Base-by-base conservation (phyloP, 1,140 invertebrate species). In the Camponotus pennsylvanicus region DNA sequence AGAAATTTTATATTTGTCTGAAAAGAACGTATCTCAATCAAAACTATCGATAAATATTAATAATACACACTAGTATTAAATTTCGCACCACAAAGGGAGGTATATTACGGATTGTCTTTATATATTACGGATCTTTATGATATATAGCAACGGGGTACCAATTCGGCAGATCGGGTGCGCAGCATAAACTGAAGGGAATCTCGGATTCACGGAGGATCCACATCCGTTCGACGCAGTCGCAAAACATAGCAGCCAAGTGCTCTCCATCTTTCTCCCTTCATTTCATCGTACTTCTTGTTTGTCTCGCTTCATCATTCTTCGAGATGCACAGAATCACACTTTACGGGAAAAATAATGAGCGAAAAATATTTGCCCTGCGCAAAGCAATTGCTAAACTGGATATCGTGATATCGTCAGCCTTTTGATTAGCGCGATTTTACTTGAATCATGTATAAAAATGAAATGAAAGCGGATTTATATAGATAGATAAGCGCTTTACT, bases 81-180 rank as follows among this genome's bases (percentile, higher is more conserved):
- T 70, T 42, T 59, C 6, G 67, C 64, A 45, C 49, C 37, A 42
- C 34, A 59, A 37, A 70, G 34, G 9, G 57, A 45, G 13, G 13
- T 52, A 37, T 13, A 15, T 42, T 42, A 55, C 15, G 15, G 32
- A 80, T 32, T 71, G 45, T 49, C 13, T 52, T 18, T 52, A 52
- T 52, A 52, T 52, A 52, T 52, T 52, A 15, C 3, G 49, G 49
- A 52, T 21, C 7, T 11, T 52, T 57, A 7, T 55, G 9, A 80
- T 52, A n/a, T 32, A 75, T 5, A 37, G 52, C 6, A 71, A 86
- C 55, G 61, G 52, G 64, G 73, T 91, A 86, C 86, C 89, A 90
- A 91, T 89, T 91, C 86, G 87, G 75, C 92, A 86, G 92, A 88
- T 89, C 91, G 92, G 91, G 88, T 93, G 93, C 93, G 92, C 92